Conservation (phyloP, 2,797 vertebrate species). For the Halcyon chelicuti region DNA sequence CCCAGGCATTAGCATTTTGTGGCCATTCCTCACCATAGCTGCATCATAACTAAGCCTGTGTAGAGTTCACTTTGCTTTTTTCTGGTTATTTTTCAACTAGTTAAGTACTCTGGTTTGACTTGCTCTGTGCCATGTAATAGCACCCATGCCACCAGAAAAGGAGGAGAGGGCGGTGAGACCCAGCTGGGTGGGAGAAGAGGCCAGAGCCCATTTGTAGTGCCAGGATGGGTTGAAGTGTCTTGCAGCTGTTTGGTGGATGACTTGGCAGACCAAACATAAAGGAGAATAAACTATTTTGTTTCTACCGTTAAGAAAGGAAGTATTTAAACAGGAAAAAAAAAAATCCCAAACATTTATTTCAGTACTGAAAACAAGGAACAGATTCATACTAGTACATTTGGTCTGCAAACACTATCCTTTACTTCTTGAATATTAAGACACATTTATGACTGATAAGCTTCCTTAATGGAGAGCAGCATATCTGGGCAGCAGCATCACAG, state of each 20-base stretch:
- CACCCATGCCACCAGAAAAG: not conserved
- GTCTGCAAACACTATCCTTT: not conserved
- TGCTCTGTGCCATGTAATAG: not conserved
- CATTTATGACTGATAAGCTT: not conserved
- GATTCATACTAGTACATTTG: not conserved
- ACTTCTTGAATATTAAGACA: not conserved
- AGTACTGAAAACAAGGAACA: not conserved
- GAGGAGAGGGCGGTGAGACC: not conserved
- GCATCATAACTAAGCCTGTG: not conserved
- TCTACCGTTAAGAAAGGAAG: not conserved
- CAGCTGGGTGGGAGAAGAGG: not conserved
- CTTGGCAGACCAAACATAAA: not conserved
- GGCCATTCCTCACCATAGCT: not conserved
- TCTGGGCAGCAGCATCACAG: not conserved
- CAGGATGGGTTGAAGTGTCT: not conserved
- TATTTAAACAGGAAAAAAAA: not conserved
- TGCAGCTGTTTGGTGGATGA: not conserved
- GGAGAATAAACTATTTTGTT: not conserved
- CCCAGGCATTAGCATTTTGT: not conserved
- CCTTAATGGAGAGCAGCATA: not conserved
- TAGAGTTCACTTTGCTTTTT: not conserved
- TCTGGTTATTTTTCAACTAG: not conserved
- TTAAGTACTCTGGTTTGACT: not conserved
- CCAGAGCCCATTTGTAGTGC: not conserved
- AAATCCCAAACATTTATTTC: not conserved